Evolutionary conservation across 2,113 vertebrate species (phyloP).

Genomic region (Pyxicephalus adspersus): DNA sequence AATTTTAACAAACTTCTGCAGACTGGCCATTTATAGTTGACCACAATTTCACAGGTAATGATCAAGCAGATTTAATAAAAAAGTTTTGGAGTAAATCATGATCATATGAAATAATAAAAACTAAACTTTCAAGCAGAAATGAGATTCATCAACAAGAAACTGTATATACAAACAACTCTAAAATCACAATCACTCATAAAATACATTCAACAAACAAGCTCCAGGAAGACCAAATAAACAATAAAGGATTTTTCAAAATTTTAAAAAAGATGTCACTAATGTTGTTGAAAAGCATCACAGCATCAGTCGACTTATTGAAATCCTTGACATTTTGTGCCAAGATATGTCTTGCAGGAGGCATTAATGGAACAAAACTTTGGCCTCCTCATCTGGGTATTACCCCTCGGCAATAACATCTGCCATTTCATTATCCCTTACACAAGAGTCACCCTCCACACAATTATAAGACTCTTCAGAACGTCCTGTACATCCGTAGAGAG

Average conservation of each 20-base stretch:
- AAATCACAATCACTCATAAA: no score
- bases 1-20: no score
- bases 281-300: neutral
- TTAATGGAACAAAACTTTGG: constrained; percentile 4
- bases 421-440: constrained; percentile 18
- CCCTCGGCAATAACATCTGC: constrained; percentile 9
- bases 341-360: neutral
- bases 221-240: neutral
- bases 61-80: no score
- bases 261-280: neutral
- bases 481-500: neutral
- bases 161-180: no score
- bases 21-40: no score
- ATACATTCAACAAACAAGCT: neutral
- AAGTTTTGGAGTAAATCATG: no score
- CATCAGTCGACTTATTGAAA: neutral
- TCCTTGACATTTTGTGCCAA: constrained; percentile 36
- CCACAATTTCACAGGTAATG: no score
- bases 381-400: constrained; percentile 16
- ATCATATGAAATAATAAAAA: no score
- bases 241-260: neutral
- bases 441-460: neutral
- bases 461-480: constrained; percentile 22
- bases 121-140: no score
- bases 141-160: no score